Evolutionary conservation across 2,113 vertebrate genomes (phyloP).

Genomic region (Chaetodon auriga): DNA sequence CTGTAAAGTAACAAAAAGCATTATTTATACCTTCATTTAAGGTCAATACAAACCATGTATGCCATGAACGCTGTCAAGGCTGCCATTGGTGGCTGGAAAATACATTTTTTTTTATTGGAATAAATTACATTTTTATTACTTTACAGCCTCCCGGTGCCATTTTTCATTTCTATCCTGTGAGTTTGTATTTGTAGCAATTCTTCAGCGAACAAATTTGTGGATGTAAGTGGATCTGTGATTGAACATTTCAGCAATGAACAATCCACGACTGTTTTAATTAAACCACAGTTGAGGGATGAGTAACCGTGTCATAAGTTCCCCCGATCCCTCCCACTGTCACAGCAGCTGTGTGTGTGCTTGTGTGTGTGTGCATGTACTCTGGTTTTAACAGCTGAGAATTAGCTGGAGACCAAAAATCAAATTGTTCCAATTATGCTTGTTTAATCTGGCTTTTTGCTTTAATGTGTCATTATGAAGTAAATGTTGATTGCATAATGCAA

Average conservation of each 20-base stretch:
- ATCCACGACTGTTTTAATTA: not conserved
- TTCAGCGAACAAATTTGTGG: not conserved
- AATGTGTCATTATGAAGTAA: too few species aligned
- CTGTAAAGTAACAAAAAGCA: slow-evolving; percentile 1
- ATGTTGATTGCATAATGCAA: too few species aligned
- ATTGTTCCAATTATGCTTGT: not conserved
- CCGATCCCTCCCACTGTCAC: not conserved
- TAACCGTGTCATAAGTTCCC: not conserved
- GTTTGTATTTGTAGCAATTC: not conserved
- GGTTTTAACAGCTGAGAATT: too few species aligned
- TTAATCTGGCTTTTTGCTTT: too few species aligned
- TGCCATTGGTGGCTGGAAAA: not conserved
- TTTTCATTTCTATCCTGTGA: not conserved
- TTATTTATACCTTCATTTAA: not conserved
- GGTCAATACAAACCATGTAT: not conserved
- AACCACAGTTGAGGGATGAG: not conserved
- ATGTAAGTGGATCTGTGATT: not conserved
- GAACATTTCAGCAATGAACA: not conserved
- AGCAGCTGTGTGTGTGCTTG: not conserved
- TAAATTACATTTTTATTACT: not conserved
- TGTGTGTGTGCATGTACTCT: not conserved
- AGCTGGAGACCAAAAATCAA: not conserved
- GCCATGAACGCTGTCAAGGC: not conserved
- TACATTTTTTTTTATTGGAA: not conserved
- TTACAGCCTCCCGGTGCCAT: not conserved